Conservation (phyloP, 2,797 vertebrate genomes). For the Melanotaenia boesemani region DNA sequence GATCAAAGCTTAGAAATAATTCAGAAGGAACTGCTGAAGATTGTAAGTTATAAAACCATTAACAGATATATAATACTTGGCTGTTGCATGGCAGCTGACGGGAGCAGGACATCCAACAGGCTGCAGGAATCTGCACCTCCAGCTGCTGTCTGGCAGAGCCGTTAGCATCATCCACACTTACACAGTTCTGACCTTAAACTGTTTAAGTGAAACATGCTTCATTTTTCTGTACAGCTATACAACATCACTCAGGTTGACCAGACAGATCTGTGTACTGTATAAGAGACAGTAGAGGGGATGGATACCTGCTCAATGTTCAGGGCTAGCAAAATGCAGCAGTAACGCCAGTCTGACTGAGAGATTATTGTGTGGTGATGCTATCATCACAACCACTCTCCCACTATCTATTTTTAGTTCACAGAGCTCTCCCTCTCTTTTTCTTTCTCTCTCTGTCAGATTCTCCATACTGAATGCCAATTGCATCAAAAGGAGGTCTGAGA, state of each 20-base stretch:
- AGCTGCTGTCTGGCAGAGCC: no score
- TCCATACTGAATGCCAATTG: slow-evolving; percentile 60
- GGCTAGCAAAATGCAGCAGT: slow-evolving; percentile 13
- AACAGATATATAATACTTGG: no score
- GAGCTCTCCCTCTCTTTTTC: slow-evolving; percentile 11
- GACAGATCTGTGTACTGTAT: slow-evolving; percentile 17
- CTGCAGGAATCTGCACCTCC: no score
- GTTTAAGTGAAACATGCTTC: no score
- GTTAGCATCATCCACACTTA: no score
- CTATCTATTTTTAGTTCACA: slow-evolving; percentile 76
- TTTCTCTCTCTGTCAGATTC: slow-evolving; percentile 54
- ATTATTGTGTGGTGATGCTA: slow-evolving; percentile 71
- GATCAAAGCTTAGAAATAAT: no score
- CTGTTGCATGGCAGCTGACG: no score
- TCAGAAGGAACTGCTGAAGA: no score
- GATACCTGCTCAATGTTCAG: slow-evolving; percentile 31
- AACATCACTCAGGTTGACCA: slow-evolving; percentile 18
- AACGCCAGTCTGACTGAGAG: slow-evolving; percentile 47
- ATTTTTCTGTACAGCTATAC: no score
- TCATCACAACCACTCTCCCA: slow-evolving; percentile 71
- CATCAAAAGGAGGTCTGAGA: slow-evolving; percentile 44
- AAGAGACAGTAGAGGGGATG: slow-evolving; percentile 19
- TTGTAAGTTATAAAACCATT: no score
- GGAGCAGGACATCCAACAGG: no score
- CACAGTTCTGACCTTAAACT: no score